These are phyloP conservation scores for Archilochus colubris DNA, from an alignment of 2,113 vertebrate genomes.

Conservation along the genomic window DNA sequence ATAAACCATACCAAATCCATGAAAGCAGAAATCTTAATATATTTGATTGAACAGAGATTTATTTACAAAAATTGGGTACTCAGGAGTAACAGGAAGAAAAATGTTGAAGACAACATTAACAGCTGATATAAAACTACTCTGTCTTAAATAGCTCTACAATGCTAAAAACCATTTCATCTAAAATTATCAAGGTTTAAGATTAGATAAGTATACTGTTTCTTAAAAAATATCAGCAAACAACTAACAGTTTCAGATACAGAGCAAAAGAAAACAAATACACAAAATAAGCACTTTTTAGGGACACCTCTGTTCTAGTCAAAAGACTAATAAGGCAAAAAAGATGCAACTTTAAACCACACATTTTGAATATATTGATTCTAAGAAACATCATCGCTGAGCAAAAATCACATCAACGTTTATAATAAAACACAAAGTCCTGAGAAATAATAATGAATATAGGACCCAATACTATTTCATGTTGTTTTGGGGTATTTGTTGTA, in stretches of 20 bases:
- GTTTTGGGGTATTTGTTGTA: background rate
- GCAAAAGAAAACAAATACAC: background rate
- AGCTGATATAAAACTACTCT: background rate
- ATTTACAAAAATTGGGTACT: background rate
- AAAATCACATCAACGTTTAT: background rate
- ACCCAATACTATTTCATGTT: background rate
- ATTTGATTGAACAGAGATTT: background rate
- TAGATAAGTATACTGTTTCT: background rate
- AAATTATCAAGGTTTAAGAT: background rate
- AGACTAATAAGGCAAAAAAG: background rate
- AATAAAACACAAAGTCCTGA: background rate
- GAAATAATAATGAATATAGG: background rate
- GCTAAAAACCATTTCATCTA: background rate
- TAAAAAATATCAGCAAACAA: background rate
- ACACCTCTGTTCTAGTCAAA: background rate
- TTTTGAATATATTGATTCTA: background rate
- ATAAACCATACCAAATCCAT: background rate
- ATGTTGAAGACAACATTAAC: background rate
- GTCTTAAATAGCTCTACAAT: background rate
- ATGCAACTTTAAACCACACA: background rate
- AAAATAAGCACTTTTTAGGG: background rate
- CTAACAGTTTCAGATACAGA: background rate
- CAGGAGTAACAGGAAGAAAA: background rate
- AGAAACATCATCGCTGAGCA: background rate
- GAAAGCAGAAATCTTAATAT: background rate